These are phyloP conservation scores for Meteorus sp. DNA, from an alignment of 1,140 invertebrate genomes.

Conservation along the genomic window DNA sequence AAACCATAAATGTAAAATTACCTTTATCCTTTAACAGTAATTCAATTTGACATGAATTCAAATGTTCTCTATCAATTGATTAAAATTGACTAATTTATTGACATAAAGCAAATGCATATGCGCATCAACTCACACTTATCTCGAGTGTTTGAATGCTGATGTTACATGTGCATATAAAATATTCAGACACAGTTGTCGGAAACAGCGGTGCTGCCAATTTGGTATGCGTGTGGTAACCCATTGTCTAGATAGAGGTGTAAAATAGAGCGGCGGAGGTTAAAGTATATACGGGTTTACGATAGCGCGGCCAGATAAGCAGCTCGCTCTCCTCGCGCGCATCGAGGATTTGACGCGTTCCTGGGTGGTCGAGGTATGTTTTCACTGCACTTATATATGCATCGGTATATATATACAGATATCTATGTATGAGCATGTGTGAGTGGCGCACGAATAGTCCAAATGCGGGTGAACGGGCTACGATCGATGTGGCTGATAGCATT, in stretches of 20 bases:
- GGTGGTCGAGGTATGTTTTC: not conserved
- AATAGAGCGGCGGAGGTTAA: slow-evolving; percentile 26
- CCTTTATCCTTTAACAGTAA: too few species aligned
- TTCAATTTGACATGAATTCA: too few species aligned
- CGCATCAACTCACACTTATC: not conserved
- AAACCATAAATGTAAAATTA: too few species aligned
- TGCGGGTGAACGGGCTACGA: slow-evolving; percentile 3
- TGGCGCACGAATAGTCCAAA: not conserved
- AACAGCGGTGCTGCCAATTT: slow-evolving; percentile 18
- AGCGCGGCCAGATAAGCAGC: slow-evolving; percentile 8
- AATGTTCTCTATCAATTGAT: slow-evolving; percentile 3
- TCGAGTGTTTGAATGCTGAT: slow-evolving; percentile 15
- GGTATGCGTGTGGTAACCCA: slow-evolving; percentile 28
- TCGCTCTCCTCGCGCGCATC: not conserved
- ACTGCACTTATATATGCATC: too few species aligned
- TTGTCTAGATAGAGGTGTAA: slow-evolving; percentile 31
- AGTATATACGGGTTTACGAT: slow-evolving; percentile 3
- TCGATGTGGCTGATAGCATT: slow-evolving; percentile 12
- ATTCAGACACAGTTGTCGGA: not conserved
- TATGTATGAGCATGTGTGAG: too few species aligned
- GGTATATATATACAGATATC: too few species aligned
- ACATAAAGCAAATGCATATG: too few species aligned
- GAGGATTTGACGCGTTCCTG: slow-evolving; percentile 14
- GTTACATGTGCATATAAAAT: too few species aligned
- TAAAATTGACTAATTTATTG: too few species aligned